Conservation (phyloP, 2,797 vertebrate species). For the Lates japonicus region DNA sequence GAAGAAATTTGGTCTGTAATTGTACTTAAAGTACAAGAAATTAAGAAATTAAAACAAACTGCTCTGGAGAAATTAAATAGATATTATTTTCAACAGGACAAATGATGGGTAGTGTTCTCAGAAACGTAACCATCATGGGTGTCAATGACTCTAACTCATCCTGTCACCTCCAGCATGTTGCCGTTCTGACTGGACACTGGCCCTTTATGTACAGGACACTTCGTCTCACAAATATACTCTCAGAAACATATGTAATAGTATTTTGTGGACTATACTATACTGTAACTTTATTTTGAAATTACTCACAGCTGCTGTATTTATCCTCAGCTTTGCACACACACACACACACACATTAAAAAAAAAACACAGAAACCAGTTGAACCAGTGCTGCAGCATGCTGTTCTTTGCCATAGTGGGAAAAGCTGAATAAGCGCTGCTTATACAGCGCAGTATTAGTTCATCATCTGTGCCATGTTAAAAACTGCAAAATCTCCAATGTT, state of each 20-base stretch:
- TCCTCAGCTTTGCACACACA: slow-evolving; percentile 43
- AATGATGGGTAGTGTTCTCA: neutral
- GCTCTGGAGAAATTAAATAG: neutral
- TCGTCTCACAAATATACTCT: slow-evolving; percentile 1
- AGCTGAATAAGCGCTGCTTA: slow-evolving; percentile 2
- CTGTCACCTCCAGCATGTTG: slow-evolving; percentile 20
- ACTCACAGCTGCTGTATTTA: slow-evolving; percentile 42
- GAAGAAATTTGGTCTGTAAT: neutral
- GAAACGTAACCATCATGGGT: neutral
- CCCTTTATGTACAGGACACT: slow-evolving; percentile 9
- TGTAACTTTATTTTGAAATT: slow-evolving; percentile 35
- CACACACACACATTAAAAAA: neutral
- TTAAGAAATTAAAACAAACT: neutral
- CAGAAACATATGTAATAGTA: slow-evolving; percentile 19
- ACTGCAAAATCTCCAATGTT: slow-evolving; percentile 23
- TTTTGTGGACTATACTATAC: slow-evolving; percentile 32
- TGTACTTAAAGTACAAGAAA: slow-evolving; percentile 14
- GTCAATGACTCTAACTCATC: neutral
- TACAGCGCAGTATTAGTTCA: slow-evolving; percentile 53
- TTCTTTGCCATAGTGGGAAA: neutral
- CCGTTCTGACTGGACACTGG: slow-evolving; percentile 19
- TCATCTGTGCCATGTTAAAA: slow-evolving; percentile 55
- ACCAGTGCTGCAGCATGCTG: slow-evolving; percentile 44
- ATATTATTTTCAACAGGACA: slow-evolving; percentile 11
- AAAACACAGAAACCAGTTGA: neutral